Percentiles rank a stretch among this genome's conserved stretches.
phyloP scores from a whole-genome alignment of 2,888 invertebrate species.

The Myopa testacea region DNA sequence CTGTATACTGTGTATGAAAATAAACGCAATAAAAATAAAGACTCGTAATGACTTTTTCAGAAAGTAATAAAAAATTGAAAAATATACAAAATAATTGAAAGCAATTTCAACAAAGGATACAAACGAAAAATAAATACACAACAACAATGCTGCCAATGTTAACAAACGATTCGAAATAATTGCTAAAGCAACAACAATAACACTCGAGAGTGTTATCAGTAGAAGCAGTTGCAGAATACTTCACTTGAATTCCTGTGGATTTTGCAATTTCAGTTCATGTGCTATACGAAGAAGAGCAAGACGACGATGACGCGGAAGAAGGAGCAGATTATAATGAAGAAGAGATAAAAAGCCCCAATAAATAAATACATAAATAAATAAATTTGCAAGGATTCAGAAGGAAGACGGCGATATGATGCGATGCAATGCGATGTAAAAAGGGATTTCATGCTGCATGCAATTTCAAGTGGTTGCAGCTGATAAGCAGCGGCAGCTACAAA shows the following conservation, averaged over 20 bases:
- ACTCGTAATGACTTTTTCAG: too few relatives aligned
- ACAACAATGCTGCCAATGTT: too few relatives aligned
- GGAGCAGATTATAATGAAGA: neutral
- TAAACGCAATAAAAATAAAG: too few relatives aligned
- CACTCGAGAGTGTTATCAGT: slow-evolving; percentile 11
- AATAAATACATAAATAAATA: slow-evolving; percentile 1
- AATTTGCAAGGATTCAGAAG: neutral
- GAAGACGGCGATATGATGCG: neutral
- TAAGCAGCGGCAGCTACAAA: slow-evolving; percentile 9
- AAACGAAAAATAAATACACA: too few relatives aligned
- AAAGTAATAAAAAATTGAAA: too few relatives aligned
- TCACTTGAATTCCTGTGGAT: neutral
- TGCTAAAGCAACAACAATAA: slow-evolving; percentile 8
- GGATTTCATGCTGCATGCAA: neutral
- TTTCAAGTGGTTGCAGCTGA: slow-evolving; percentile 14
- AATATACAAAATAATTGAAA: too few relatives aligned
- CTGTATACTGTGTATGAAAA: too few relatives aligned
- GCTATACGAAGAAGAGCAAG: neutral
- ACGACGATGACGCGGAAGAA: neutral
- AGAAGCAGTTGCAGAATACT: slow-evolving; percentile 4
- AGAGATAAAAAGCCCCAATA: neutral
- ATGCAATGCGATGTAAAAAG: neutral
- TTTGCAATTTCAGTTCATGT: neutral
- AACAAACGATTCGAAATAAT: slow-evolving; percentile 7
- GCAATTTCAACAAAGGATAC: too few relatives aligned